phyloP scores from a whole-genome alignment of 2,888 invertebrate species.

The Cheilosia vulpina region DNA sequence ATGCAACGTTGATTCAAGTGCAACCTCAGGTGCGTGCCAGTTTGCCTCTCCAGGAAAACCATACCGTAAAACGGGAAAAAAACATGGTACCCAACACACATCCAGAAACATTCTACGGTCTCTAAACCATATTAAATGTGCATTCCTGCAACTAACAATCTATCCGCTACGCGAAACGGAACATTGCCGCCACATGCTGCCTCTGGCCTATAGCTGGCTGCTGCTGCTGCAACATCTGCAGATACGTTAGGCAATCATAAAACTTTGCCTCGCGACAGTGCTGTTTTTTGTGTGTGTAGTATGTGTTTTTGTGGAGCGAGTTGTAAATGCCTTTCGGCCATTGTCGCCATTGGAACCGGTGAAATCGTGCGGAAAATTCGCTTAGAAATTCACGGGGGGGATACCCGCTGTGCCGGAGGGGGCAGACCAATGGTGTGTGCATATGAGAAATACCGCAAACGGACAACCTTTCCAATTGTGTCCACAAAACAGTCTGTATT shows the following conservation, averaged over 20 bases:
- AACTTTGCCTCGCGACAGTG: not conserved
- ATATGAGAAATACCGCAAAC: constrained; percentile 64
- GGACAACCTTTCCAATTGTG: constrained; percentile 64
- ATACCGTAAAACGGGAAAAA: constrained; percentile 20
- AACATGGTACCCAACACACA: not conserved
- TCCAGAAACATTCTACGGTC: constrained; percentile 56
- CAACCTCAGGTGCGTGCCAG: constrained; percentile 71
- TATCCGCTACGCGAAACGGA: constrained; percentile 75
- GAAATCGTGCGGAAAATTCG: constrained; percentile 74
- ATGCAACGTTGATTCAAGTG: constrained; percentile 65
- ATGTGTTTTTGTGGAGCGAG: constrained; percentile 34
- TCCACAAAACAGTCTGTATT: constrained; percentile 38
- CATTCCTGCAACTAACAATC: constrained; percentile 68
- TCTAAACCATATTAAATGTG: constrained; percentile 68
- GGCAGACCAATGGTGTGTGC: constrained; percentile 39
- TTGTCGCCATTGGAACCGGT: constrained; percentile 73
- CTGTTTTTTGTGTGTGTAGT: not conserved
- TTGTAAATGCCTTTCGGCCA: constrained; percentile 72
- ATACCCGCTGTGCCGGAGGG: constrained; percentile 28
- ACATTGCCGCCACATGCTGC: constrained; percentile 66
- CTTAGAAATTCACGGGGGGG: constrained; percentile 51
- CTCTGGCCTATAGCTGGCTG: constrained; percentile 30
- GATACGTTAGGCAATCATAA: constrained; percentile 58
- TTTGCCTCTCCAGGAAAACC: constrained; percentile 45
- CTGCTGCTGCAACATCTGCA: constrained; percentile 61